Evolutionary conservation across 1,140 invertebrate species (phyloP).

Genomic region (Coenobita brevimanus): DNA sequence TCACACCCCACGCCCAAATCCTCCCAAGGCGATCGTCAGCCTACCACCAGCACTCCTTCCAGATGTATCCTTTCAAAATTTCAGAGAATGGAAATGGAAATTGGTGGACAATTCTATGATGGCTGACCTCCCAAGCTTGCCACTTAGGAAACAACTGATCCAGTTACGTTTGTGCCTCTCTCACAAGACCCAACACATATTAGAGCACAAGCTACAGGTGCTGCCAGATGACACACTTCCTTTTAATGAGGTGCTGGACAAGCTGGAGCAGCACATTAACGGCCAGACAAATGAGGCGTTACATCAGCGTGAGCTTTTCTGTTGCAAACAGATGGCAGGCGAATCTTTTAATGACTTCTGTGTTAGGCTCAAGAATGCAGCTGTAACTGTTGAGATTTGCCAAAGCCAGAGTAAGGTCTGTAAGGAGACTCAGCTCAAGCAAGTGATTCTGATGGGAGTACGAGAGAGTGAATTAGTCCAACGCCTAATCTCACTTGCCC

Average conservation of each 20-base stretch:
- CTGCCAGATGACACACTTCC: background rate
- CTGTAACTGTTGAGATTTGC: background rate
- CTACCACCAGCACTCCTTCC: background rate
- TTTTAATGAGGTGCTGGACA: background rate
- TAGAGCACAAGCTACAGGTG: background rate
- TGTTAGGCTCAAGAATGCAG: background rate
- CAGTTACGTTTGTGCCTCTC: slow-evolving; percentile 20
- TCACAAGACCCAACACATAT: background rate
- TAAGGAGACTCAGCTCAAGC: background rate
- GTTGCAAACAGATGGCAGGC: too few species aligned
- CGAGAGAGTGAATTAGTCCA: background rate
- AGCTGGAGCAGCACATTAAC: background rate
- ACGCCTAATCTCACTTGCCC: background rate
- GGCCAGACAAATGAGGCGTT: background rate
- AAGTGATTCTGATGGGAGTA: slow-evolving; percentile 4
- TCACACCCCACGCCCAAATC: background rate
- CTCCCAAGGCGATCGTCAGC: background rate
- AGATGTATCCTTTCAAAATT: slow-evolving; percentile 8
- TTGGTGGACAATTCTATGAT: slow-evolving; percentile 6
- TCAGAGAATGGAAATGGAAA: slow-evolving; percentile 18
- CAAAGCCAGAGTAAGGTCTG: too few species aligned
- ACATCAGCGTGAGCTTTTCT: background rate
- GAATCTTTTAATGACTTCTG: background rate
- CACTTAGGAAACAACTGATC: too few species aligned
- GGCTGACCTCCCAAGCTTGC: background rate